Percentiles rank a stretch among this genome's conserved stretches.
These are phyloP conservation scores for Cygnus buccinator DNA, from an alignment of 2,113 vertebrate genomes.

Conservation along the genomic window DNA sequence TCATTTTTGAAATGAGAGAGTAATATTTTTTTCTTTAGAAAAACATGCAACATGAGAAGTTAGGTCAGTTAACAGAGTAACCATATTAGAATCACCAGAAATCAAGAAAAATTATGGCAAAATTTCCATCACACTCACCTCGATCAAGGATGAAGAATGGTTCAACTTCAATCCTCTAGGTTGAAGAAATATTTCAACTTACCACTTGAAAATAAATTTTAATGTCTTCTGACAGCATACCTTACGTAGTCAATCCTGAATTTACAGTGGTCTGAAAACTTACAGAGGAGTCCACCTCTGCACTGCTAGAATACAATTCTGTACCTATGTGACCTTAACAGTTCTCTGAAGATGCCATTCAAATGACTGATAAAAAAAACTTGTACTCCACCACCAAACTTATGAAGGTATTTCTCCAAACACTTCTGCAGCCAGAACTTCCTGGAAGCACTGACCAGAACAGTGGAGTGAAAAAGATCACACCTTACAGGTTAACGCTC, in stretches of 20 bases:
- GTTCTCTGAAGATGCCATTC: background rate
- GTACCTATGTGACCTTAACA: background rate
- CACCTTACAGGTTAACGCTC: background rate
- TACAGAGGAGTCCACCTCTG: background rate
- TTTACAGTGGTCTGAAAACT: background rate
- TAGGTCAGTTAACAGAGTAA: constrained; percentile 37
- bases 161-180: constrained; percentile 43
- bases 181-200: constrained; percentile 56
- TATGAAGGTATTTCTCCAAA: background rate
- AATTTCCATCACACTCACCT: constrained; percentile 21
- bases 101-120: background rate
- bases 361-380: background rate
- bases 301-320: background rate
- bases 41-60: constrained; percentile 34
- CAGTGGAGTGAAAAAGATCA: background rate
- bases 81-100: constrained; percentile 17
- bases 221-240: background rate
- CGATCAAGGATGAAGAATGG: constrained; percentile 10
- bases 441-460: background rate
- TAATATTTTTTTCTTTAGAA: background rate
- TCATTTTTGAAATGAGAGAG: background rate
- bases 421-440: background rate
- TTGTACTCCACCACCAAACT: background rate
- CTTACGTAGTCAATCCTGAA: background rate
- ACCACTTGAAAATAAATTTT: constrained; percentile 14